These are phyloP conservation scores for Sipha maydis DNA, from an alignment of 2,888 invertebrate genomes.

Conservation along the genomic window DNA sequence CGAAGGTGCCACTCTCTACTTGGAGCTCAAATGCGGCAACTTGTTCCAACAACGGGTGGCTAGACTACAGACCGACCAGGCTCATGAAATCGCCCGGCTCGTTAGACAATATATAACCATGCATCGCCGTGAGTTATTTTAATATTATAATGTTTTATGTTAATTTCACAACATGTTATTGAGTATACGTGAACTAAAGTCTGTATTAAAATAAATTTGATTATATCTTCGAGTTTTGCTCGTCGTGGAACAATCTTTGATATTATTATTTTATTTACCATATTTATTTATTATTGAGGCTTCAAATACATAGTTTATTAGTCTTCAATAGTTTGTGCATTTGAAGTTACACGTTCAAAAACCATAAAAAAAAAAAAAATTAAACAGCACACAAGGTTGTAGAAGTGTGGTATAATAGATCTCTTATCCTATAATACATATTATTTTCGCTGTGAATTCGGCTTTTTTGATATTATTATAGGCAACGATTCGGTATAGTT, in stretches of 20 bases:
- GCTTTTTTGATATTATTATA: no score
- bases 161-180: neutral
- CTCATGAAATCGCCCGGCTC: slow-evolving; percentile 94
- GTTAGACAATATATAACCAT: slow-evolving; percentile 97
- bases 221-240: neutral
- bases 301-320: no score
- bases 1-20: slow-evolving; percentile 88
- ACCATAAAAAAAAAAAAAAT: no score
- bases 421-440: no score
- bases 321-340: no score
- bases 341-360: no score
- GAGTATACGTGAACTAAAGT: neutral
- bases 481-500: neutral
- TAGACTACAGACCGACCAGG: slow-evolving; percentile 95
- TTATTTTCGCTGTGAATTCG: no score
- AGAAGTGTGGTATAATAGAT: no score
- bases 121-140: slow-evolving; percentile 72
- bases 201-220: no score
- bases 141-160: neutral
- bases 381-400: no score
- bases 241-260: neutral
- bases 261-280: no score
- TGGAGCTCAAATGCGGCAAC: slow-evolving; percentile 98
- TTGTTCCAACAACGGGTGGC: slow-evolving; percentile 95
- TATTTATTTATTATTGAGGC: no score